Evolutionary conservation across 2,888 invertebrate species (phyloP).

Genomic region (Apomyelois bistriatella): DNA sequence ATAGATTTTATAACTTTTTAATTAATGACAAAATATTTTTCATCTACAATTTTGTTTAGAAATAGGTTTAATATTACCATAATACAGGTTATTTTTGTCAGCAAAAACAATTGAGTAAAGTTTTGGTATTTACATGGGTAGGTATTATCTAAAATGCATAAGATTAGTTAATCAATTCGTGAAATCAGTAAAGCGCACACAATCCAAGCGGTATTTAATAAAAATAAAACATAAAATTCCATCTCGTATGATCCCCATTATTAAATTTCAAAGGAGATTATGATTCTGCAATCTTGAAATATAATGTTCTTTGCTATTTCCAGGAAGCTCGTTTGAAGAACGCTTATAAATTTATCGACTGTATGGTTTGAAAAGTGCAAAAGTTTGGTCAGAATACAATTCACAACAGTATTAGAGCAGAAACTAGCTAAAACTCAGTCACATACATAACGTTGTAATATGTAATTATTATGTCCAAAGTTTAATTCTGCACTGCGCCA

Average conservation of each 20-base stretch:
- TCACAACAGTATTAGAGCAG: conserved; percentile 43
- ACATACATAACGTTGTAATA: conserved; percentile 33
- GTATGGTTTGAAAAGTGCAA: conserved; percentile 54
- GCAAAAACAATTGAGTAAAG: no score
- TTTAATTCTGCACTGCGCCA: conserved; percentile 60
- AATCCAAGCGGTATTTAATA: conserved; percentile 30
- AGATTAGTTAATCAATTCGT: no score
- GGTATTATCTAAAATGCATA: no score
- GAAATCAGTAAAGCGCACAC: neutral
- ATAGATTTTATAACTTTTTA: no score
- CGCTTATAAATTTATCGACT: conserved; percentile 57
- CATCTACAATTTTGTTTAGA: neutral
- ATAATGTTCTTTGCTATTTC: conserved; percentile 51
- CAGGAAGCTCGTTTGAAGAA: conserved; percentile 49
- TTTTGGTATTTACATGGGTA: no score
- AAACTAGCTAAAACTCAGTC: conserved; percentile 41
- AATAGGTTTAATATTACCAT: no score
- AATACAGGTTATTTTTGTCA: no score
- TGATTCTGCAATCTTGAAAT: conserved; percentile 60
- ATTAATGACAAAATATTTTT: no score
- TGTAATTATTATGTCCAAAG: conserved; percentile 49
- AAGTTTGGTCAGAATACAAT: conserved; percentile 54
- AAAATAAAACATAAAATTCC: conserved; percentile 45
- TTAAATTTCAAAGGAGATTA: conserved; percentile 65
- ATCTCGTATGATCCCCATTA: conserved; percentile 52